Evolutionary conservation across 2,113 vertebrate species (phyloP), one percentile per base, ranked within the genome.

Genomic region (Spizaetus ornatus): DNA sequence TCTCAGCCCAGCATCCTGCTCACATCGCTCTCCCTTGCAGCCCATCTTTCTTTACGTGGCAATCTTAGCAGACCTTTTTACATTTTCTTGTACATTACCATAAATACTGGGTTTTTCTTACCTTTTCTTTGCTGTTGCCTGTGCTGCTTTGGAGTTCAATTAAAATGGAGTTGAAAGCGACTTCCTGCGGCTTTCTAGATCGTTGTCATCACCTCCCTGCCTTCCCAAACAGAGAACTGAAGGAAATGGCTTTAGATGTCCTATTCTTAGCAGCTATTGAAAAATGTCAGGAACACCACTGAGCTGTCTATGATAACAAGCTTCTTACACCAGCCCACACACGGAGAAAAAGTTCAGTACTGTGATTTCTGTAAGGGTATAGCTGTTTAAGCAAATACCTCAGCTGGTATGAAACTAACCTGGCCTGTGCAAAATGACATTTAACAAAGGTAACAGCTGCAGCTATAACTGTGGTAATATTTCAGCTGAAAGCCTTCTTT

Each of bases 181-280:
- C 50, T 93, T 70, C 81, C 91, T 76, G 26, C 45, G 55, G 26
- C 48, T 95, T 94, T 93, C 95, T 87, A 72, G 62, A 77, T 53
- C 7, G 1, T 38, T 95, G 89, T 73, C 55, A 92, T 86, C 74
- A 82, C 77, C 47, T 87, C 56, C 23, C 62, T 34, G 27, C 27
- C 38, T 80, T 85, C 72, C 40, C 52, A 65, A 70, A 79, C 1
- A 45, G 62, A 21, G 36, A 91, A 70, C 95, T 61, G 53, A 81
- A 93, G 81, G 81, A 91, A 93, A 87, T 80, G 78, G 81, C 70
- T 95, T 97, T 65, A 82, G 61, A 48, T 90, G n/a, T 69, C 66
- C 40, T 95, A 80, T 95, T 96, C 78, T 94, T 95, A 95, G 91
- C 77, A 91, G n/a, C 73, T 93, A 80, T 77, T 91, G 62, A 93